Conservation (phyloP, 2,797 vertebrate genomes). For the Sus cebifrons region DNA sequence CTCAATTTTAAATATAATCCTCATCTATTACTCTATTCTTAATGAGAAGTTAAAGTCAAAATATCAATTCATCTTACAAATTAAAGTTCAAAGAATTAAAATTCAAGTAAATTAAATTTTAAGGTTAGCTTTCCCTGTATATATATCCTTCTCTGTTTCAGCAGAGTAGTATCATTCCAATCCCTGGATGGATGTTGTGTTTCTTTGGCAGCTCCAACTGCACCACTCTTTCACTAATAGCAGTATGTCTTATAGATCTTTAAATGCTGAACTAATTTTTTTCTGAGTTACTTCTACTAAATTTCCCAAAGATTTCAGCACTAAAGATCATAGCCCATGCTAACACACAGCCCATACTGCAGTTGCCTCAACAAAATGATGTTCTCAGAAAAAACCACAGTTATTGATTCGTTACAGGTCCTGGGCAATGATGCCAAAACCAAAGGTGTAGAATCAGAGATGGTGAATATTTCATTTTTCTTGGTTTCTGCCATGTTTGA, state of each 20-base stretch:
- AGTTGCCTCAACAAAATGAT: not conserved
- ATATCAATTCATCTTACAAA: not conserved
- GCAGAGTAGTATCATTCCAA: not conserved
- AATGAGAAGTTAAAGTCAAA: not conserved
- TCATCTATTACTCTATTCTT: not conserved
- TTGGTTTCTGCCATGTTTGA: not conserved
- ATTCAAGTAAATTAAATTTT: not conserved
- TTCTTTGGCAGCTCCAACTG: not conserved
- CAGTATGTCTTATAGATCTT: not conserved
- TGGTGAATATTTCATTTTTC: not conserved
- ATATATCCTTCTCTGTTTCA: not conserved
- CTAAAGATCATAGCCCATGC: not conserved
- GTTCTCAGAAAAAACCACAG: not conserved
- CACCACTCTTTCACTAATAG: not conserved
- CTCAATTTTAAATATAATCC: not conserved
- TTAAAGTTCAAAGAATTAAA: not conserved
- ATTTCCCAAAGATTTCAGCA: not conserved
- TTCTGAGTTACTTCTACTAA: not conserved
- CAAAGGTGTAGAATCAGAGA: not conserved
- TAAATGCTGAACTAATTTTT: not conserved
- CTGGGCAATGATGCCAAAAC: not conserved
- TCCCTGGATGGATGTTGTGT: not conserved
- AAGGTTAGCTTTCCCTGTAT: not conserved
- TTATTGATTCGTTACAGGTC: not conserved
- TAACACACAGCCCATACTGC: not conserved